A percentile compares a stretch with the other conserved stretches of the same genome.
These are phyloP conservation scores for Trilocha varians DNA, from an alignment of 2,888 invertebrate species.

Conservation along the genomic window DNA sequence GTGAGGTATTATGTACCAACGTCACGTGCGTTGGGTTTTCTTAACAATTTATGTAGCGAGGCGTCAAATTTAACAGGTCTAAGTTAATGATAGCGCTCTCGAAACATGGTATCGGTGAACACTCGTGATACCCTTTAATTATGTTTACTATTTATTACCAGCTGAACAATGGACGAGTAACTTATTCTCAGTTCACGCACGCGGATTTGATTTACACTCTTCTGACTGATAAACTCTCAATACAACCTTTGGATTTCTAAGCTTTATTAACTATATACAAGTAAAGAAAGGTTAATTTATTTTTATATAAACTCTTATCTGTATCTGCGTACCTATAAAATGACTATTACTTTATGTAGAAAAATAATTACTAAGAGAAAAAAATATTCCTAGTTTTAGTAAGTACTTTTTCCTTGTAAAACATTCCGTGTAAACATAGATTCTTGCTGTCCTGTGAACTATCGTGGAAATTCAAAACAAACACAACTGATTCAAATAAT, in stretches of 20 bases:
- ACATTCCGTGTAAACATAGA: too few species aligned
- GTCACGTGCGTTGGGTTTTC: conserved; percentile 55
- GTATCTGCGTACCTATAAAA: too few species aligned
- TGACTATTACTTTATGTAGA: too few species aligned
- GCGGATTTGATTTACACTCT: conserved; percentile 3
- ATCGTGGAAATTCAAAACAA: neutral
- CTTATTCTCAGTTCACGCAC: conserved; percentile 23
- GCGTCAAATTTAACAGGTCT: conserved; percentile 58
- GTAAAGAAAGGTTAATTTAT: too few species aligned
- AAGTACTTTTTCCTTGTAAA: too few species aligned
- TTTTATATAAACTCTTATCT: too few species aligned
- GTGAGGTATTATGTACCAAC: conserved; percentile 56
- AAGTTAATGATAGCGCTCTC: conserved; percentile 51
- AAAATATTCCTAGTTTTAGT: too few species aligned
- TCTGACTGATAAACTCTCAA: conserved; percentile 1
- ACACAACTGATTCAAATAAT: neutral
- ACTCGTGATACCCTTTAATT: conserved; percentile 51
- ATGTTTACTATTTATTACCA: conserved; percentile 49
- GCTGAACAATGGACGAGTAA: conserved; percentile 29
- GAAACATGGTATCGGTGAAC: conserved; percentile 31
- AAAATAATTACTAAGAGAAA: too few species aligned
- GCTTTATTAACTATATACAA: too few species aligned
- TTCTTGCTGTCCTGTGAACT: too few species aligned
- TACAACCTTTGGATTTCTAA: neutral
- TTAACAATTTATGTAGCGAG: conserved; percentile 53